Base-by-base conservation (phyloP, 2,888 invertebrate species). In the Stictocephala bisonia region DNA sequence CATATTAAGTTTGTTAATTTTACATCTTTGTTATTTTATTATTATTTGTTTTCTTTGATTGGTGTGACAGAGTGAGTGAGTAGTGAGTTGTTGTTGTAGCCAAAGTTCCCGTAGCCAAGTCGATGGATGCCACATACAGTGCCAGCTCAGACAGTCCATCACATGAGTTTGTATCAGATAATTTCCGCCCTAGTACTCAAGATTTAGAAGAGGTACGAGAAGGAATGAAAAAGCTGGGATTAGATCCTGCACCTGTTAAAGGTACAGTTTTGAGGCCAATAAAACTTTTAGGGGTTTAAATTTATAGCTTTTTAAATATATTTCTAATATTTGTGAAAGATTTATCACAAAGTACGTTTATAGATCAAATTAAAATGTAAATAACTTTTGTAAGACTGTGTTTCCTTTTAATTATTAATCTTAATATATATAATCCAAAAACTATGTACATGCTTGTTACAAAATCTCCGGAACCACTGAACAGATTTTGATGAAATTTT, bases 101-200 rank as follows among this genome's bases (percentile, higher is more conserved):
- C 6, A 29, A 44, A 26, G 48, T 50, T 31, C 50, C 68, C 29
- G 18, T 24, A 24, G 26, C 56, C n/a, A 40, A 22, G 18, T 18
- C 53, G 22, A 22, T 20, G 31, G 50, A 22, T 31, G 72, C 51
- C 7, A 22, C 69, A 50, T 53, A 53, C 53, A 51, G 40, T 40
- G 29, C 27, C n/a, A 20, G 26, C 26, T 56, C 74, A 40, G 67
- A 72, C 35, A 75, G 75, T 40, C 82, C 84, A 75, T 85, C 86
- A 82, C 89, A 90, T 82, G 93, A 93, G 85, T 93, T 93, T 86
- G 89, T 92, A 80, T 92, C 92, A 81, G 93, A 93, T 84, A 88
- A 89, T 81, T 90, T 91, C 85, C 88, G 90, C 84, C 88, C 88
- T 78, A 87, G 88, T 80, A 87, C 86, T 79, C 87, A 87, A 80